Base-by-base conservation (phyloP, 2,797 vertebrate genomes). In the Galaxias olidus region DNA sequence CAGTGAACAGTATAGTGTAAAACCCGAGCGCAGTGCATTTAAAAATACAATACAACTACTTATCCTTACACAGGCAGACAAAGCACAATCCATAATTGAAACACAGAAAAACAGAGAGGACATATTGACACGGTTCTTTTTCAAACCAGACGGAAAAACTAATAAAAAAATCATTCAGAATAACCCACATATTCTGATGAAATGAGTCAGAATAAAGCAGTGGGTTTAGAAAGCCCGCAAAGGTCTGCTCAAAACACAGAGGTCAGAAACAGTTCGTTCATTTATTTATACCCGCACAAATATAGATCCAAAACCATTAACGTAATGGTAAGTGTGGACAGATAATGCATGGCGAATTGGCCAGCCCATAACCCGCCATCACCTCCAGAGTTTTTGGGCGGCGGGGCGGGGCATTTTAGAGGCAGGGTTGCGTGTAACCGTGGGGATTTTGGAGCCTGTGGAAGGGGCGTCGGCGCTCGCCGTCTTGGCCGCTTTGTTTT, bases 341-440 rank as follows among this genome's bases (percentile, higher is more conserved):
- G 7, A 48, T 59, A 69, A 19, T 18, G 9, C 9, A 45, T 42
- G 15, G 57, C 53, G 50, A 59, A 41, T 63, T 62, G 20, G 55
- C 20, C 6, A 6, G 30, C 6, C 30, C 30, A 15, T 64, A 47
- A 40, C 49, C 15, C 49, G 68, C 19, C 15, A 75, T 93, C 84
- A 94, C 80, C 73, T 91, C 93, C 93, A 94, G 68, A 85, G 71
- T 30, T 90, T 89, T 51, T 84, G 64, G 14, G 88, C 18, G 54
- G 71, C 54, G 12, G 89, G 71, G 57, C 86, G 87, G 53, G 84
- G 63, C 66, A 89, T 79, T 86, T 91, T 93, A 53, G 80, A 79
- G 47, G 79, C 85, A 42, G 90, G 81, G 63, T 84, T 86, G 45
- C 89, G 80, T 53, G 88, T 81, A 47, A 75, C 68, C n/a, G 79